phyloP scores from a whole-genome alignment of 2,113 vertebrate species.

The Morphnarchus princeps region DNA sequence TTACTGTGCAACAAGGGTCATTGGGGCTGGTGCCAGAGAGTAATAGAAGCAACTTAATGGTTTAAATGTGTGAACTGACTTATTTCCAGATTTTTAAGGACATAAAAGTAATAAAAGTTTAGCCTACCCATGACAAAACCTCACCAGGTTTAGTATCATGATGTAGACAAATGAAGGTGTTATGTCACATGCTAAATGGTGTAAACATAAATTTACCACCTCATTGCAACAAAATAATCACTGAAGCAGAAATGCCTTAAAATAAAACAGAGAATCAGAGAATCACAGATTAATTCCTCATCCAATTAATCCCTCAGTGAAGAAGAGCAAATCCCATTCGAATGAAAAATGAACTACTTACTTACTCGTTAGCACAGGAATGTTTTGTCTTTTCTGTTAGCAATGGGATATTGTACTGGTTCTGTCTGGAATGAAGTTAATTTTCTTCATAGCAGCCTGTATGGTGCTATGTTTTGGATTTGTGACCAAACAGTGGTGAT shows the following conservation, averaged over 20 bases:
- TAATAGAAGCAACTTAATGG: background rate
- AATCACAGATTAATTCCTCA: background rate
- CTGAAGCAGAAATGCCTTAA: background rate
- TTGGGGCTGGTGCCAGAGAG: background rate
- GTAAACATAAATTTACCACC: background rate
- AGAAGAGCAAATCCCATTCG: background rate
- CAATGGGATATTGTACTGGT: background rate
- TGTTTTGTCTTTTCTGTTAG: background rate
- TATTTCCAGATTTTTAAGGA: background rate
- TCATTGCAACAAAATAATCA: background rate
- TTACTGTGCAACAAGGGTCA: background rate
- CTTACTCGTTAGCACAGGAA: background rate
- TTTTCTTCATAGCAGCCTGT: background rate
- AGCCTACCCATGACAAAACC: background rate
- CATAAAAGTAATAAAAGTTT: background rate
- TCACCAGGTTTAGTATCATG: background rate
- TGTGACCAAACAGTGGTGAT: background rate
- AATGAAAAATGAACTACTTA: background rate
- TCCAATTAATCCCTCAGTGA: background rate
- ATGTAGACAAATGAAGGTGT: background rate
- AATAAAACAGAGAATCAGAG: background rate
- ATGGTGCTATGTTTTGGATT: background rate
- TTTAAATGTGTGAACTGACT: background rate
- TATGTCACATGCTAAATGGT: background rate
- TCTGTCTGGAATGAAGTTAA: background rate